Evolutionary conservation across 2,113 vertebrate genomes (phyloP), one percentile per base, ranked within the genome.

Genomic region (Sialia sialis): DNA sequence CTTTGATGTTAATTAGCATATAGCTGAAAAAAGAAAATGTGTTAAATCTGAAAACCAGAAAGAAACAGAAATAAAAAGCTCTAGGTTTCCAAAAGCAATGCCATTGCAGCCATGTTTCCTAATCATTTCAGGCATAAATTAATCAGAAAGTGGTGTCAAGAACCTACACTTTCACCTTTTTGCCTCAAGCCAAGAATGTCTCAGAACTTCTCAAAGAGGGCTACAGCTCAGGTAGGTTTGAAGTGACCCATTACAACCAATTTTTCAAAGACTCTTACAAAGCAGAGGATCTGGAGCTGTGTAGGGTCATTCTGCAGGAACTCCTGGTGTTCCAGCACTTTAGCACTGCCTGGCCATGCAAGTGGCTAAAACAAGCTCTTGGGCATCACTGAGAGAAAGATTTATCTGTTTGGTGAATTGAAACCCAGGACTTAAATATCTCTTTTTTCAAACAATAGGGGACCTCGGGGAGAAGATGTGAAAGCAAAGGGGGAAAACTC

Each of bases 1-100:
- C 34, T 66, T 80, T 60, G 49, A 88, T 86, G 63, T 70, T 95
- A 91, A 87, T 95, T 96, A 93, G 75, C 4, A 4, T 88, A 83
- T 49, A 82, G 72, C 73, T 94, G 84, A 77, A 74, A 88, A 88
- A 89, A 79, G 76, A 89, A 92, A 92, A 93, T 60, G 63, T 90
- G 79, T 63, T 93, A 80, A 88, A 80, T 67, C 55, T 67, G 52
- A 94, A 90, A 91, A 56, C 8, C 36, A 55, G 62, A 48, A 91
- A 89, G 41, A 91, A 84, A n/a, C 5, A 69, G 81, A 3, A n/a
- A 21, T 77, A 51, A 78, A 56, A 27, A 16, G 0, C 16, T 23
- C 1, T 8, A 19, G 6, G 17, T 69, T 95, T 93, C 67, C 36
- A 59, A 55, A 85, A 55, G 41, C 41, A 76, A 25, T 51, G 25